Conservation (phyloP, 2,797 vertebrate species). For the Poeciliopsis presidionis region DNA sequence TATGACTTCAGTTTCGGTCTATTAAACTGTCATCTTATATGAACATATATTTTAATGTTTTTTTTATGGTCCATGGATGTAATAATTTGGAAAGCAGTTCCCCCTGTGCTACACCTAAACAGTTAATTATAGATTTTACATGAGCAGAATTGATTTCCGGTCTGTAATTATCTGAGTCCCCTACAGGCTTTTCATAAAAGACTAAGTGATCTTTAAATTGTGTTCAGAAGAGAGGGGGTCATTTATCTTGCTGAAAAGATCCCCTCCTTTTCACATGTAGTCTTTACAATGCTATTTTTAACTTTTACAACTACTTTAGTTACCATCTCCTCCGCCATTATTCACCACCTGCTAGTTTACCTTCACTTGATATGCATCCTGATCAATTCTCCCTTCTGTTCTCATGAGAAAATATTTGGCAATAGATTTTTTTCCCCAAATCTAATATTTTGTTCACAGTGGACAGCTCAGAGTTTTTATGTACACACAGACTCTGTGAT, state of each 20-base stretch:
- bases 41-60: not conserved
- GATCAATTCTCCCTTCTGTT: conserved; percentile 6
- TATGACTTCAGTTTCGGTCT: conserved; percentile 1
- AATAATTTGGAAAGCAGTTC: conserved; percentile 6
- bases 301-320: conserved; percentile 54
- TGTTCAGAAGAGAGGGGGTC: conserved; percentile 43
- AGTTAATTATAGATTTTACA: conserved; percentile 62
- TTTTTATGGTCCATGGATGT: conserved; percentile 1
- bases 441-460: conserved; percentile 30
- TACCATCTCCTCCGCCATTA: conserved; percentile 33
- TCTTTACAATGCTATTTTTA: conserved; percentile 62
- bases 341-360: conserved; percentile 17
- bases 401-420: conserved; percentile 22
- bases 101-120: conserved; percentile 25
- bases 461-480: conserved; percentile 34
- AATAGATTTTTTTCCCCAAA: conserved; percentile 9
- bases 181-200: conserved; percentile 45
- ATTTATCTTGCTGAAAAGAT: conserved; percentile 65
- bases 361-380: conserved; percentile 20
- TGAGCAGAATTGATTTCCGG: conserved; percentile 47
- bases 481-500: conserved; percentile 53
- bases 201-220: conserved; percentile 66
- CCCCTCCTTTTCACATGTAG: conserved; percentile 12
- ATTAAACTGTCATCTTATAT: conserved; percentile 6
- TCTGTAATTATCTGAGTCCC: conserved; percentile 50